Percentiles rank a stretch among this genome's conserved stretches.
Evolutionary conservation across 1,140 invertebrate genomes (phyloP).

Genomic region (Phenacoccus solenopsis): DNA sequence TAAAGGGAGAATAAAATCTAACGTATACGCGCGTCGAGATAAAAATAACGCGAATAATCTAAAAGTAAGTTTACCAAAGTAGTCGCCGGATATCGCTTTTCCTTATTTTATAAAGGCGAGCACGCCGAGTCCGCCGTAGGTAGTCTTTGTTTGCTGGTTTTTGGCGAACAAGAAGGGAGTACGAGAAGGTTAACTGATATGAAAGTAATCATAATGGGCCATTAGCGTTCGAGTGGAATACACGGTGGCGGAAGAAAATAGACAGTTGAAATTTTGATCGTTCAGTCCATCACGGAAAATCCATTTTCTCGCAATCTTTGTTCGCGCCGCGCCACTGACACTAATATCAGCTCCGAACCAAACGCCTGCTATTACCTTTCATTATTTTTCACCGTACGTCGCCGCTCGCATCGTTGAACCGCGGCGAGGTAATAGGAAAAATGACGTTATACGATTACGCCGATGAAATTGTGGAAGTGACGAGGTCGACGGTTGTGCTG

Average conservation of each 20-base stretch:
- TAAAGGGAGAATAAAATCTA: background rate
- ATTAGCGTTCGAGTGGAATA: conserved; percentile 8
- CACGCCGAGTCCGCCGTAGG: background rate
- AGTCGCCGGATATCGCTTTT: no score
- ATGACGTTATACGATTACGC: no score
- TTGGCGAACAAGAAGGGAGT: background rate
- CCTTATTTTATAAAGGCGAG: no score
- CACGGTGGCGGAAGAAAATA: background rate
- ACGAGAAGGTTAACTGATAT: background rate
- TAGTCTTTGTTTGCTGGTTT: background rate
- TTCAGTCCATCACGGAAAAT: background rate
- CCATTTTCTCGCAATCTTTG: background rate
- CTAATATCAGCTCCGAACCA: no score
- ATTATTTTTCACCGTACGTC: no score
- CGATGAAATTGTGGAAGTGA: no score
- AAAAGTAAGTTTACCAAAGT: background rate
- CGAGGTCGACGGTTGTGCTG: no score
- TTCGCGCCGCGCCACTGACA: background rate
- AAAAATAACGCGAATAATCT: no score
- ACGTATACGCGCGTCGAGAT: no score
- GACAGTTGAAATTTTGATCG: conserved; percentile 15
- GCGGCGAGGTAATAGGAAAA: no score
- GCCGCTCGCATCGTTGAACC: no score
- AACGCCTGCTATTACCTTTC: no score
- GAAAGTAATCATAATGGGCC: conserved; percentile 12